These are phyloP conservation scores for Furcifer pardalis DNA, from an alignment of 2,797 vertebrate species.

Conservation along the genomic window DNA sequence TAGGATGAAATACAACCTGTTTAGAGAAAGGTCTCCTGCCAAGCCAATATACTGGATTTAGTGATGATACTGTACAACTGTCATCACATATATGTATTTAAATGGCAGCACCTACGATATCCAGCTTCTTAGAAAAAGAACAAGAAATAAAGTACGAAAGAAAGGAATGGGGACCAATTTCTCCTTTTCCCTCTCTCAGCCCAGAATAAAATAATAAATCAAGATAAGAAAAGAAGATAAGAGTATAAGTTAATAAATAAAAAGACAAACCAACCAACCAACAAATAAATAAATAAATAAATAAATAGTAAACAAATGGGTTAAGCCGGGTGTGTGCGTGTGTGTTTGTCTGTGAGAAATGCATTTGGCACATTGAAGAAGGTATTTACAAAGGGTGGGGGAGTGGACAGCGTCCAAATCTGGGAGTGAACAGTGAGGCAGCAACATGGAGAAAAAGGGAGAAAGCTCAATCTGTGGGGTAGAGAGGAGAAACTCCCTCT, in stretches of 20 bases:
- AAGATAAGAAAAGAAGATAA: not conserved
- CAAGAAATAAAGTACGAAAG: not conserved
- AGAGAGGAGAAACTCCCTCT: slow-evolving; percentile 35
- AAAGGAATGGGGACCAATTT: no score
- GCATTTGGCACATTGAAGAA: slow-evolving; percentile 41
- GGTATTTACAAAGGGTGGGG: slow-evolving; percentile 30
- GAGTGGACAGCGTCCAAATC: slow-evolving; percentile 14
- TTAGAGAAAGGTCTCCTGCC: not conserved
- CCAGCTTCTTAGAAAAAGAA: not conserved
- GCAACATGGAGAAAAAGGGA: slow-evolving; percentile 25
- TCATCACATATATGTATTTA: not conserved
- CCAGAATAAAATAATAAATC: not conserved
- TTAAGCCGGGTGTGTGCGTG: slow-evolving; percentile 23
- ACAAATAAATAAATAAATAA: not conserved
- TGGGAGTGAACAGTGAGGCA: slow-evolving; percentile 24
- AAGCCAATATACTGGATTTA: not conserved
- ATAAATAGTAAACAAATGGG: not conserved
- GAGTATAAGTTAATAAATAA: slow-evolving; percentile 15
- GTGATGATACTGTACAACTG: slow-evolving; percentile 1
- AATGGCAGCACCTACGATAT: slow-evolving; percentile 14
- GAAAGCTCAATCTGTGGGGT: slow-evolving; percentile 25
- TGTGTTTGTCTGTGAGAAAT: not conserved
- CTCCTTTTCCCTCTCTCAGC: not conserved
- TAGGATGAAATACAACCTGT: not conserved
- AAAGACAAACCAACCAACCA: no score